A percentile compares a stretch with the other conserved stretches of the same genome.
phyloP scores from a whole-genome alignment of 1,140 invertebrate species.

The Musca vetustissima region DNA sequence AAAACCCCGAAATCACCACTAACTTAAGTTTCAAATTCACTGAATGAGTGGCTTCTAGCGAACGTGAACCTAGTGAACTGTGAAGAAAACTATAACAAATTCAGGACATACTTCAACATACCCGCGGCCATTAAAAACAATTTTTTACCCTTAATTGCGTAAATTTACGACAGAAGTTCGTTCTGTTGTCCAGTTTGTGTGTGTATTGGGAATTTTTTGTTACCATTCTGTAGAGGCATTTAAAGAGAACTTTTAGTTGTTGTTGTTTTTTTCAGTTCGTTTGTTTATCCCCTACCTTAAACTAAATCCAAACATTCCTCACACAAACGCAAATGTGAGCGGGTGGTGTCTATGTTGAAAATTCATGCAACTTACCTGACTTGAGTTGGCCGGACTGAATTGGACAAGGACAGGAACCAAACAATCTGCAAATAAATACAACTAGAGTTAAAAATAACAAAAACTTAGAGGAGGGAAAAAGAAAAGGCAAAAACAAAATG shows the following conservation, averaged over 20 bases:
- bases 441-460: background rate
- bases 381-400: too few species aligned
- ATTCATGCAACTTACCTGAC: too few species aligned
- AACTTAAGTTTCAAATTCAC: too few species aligned
- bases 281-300: too few species aligned
- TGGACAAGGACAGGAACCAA: background rate
- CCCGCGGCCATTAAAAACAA: slow-evolving; percentile 23
- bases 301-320: too few species aligned
- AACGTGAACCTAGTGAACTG: background rate
- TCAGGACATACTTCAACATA: slow-evolving; percentile 8
- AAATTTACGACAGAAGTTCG: slow-evolving; percentile 19
- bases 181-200: background rate
- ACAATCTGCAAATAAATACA: background rate
- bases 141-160: slow-evolving; percentile 24
- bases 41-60: background rate
- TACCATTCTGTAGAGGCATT: slow-evolving; percentile 4
- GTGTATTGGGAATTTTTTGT: background rate
- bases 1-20: too few species aligned
- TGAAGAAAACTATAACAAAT: too few species aligned
- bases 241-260: slow-evolving; percentile 8
- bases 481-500: background rate
- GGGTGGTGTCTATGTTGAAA: too few species aligned
- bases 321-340: too few species aligned
- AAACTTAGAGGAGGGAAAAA: background rate
- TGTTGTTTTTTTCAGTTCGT: too few species aligned